These are phyloP conservation scores for Thymelicus acteon DNA, from an alignment of 2,888 invertebrate genomes.

Conservation along the genomic window DNA sequence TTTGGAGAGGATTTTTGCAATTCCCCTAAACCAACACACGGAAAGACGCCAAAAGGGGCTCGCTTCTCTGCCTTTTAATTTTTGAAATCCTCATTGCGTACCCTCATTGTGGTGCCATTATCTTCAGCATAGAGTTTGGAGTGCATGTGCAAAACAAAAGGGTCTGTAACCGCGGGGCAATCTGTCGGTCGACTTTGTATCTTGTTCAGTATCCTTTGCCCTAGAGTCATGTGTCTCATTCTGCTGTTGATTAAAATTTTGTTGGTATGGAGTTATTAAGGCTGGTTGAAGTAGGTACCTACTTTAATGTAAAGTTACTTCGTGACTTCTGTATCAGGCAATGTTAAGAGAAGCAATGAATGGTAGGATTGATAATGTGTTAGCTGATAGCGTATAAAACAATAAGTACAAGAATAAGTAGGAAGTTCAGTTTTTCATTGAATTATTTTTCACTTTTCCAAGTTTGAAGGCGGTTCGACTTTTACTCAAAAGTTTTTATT, in stretches of 20 bases:
- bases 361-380: too few relatives aligned
- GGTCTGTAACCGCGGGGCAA: constrained; percentile 26
- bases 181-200: constrained; percentile 22
- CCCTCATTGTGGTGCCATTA: constrained; percentile 25
- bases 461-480: too few relatives aligned
- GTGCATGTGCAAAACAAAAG: constrained; percentile 33
- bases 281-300: background rate
- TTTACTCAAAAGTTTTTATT: too few relatives aligned
- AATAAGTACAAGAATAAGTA: too few relatives aligned
- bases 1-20: constrained; percentile 20
- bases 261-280: background rate
- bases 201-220: constrained; percentile 16
- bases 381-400: too few relatives aligned
- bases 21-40: constrained; percentile 31
- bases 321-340: too few relatives aligned
- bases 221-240: constrained; percentile 14
- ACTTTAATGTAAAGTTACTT: background rate
- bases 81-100: constrained; percentile 36
- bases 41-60: constrained; percentile 26
- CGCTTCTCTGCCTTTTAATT: constrained; percentile 34
- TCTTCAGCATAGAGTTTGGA: constrained; percentile 19
- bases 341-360: too few relatives aligned
- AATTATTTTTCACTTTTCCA: too few relatives aligned
- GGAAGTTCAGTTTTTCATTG: too few relatives aligned
- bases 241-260: constrained; percentile 18